phyloP scores from a whole-genome alignment of 2,113 vertebrate genomes.

The Elanoides forficatus region DNA sequence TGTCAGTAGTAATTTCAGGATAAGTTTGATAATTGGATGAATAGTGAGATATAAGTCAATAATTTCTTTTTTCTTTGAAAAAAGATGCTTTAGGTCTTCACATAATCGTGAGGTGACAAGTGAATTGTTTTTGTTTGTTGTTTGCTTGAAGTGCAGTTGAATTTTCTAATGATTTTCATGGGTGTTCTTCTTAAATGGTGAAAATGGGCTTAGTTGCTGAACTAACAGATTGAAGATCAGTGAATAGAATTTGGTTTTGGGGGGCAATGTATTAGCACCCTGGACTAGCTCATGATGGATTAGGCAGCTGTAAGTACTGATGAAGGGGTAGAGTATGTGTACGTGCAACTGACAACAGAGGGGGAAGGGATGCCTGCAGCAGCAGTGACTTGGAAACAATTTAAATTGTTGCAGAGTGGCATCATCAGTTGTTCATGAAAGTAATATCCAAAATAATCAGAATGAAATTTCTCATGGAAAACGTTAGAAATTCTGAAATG shows the following conservation, averaged over 20 bases:
- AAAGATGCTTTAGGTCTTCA: not conserved
- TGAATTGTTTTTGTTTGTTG: accelerated
- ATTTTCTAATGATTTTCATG: not conserved
- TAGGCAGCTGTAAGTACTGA: not conserved
- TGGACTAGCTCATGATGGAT: not conserved
- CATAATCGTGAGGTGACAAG: not conserved
- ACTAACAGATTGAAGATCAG: not conserved
- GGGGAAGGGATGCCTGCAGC: not conserved
- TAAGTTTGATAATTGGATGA: not conserved
- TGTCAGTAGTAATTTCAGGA: not conserved
- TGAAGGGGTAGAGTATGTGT: accelerated
- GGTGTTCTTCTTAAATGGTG: not conserved
- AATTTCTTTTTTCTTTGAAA: not conserved
- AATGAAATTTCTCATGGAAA: not conserved
- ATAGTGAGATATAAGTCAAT: not conserved
- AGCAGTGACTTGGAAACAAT: not conserved
- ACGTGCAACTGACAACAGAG: not conserved
- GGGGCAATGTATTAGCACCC: not conserved
- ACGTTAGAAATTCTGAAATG: not conserved
- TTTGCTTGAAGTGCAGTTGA: not conserved
- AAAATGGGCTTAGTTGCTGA: not conserved
- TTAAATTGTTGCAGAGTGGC: not conserved
- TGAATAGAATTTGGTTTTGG: not conserved
- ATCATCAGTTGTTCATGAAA: not conserved
- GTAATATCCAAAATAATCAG: not conserved